phyloP scores from a whole-genome alignment of 2,113 vertebrate species.

The Danionella cerebrum region DNA sequence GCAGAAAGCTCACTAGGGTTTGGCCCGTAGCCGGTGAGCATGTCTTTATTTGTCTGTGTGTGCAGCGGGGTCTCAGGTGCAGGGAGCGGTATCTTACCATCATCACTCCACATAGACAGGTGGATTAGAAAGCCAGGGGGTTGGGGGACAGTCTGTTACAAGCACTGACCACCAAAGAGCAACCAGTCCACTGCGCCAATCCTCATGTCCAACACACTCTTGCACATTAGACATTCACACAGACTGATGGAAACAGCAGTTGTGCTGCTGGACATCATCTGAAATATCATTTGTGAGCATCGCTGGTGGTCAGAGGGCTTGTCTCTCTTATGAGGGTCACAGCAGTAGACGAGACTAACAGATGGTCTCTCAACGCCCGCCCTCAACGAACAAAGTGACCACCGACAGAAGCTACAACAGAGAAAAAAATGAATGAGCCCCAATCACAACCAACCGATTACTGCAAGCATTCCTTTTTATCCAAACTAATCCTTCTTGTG shows the following conservation, averaged over 20 bases:
- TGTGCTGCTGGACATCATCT: not conserved
- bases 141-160: constrained; percentile 19
- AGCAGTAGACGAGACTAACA: constrained; percentile 16
- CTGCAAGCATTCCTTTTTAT: not conserved
- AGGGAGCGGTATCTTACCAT: constrained; percentile 5
- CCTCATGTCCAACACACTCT: not conserved
- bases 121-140: constrained; percentile 20
- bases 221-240: not conserved
- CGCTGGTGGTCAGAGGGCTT: not conserved
- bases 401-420: not conserved
- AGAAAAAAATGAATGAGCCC: not conserved
- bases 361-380: constrained; percentile 19
- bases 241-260: constrained; percentile 10
- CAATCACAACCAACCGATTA: not conserved
- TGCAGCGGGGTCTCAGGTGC: constrained; percentile 6
- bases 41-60: not conserved
- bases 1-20: not conserved
- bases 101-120: constrained; percentile 14
- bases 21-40: not conserved
- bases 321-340: constrained; percentile 15
- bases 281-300: not conserved
- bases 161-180: constrained; percentile 13
- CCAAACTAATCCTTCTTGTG: no score
- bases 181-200: not conserved
- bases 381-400: constrained; percentile 11